Evolutionary conservation across 2,888 invertebrate genomes (phyloP).

Genomic region (Polymixis lichenea): DNA sequence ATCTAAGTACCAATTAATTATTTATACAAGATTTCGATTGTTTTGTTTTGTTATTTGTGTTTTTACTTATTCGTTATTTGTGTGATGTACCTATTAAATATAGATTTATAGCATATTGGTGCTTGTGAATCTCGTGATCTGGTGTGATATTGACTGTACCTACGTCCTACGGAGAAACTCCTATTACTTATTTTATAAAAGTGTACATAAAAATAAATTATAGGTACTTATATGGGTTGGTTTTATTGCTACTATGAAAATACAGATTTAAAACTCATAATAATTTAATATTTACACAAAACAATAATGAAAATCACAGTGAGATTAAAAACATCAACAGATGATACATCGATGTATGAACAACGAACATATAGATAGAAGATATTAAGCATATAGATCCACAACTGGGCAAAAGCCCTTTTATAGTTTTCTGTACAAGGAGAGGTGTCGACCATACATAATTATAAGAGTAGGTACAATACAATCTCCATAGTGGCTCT

Average conservation of each 20-base stretch:
- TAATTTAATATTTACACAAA: conserved; percentile 86
- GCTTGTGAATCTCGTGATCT: conserved; percentile 57
- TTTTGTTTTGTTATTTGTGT: conserved; percentile 54
- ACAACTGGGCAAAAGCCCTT: conserved; percentile 60
- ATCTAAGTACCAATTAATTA: conserved; percentile 23
- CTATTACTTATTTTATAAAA: conserved; percentile 61
- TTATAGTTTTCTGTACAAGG: conserved; percentile 65
- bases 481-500: conserved; percentile 36
- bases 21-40: conserved; percentile 29
- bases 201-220: conserved; percentile 63
- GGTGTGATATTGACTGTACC: conserved; percentile 53
- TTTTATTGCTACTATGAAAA: conserved; percentile 66
- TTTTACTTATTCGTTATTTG: conserved; percentile 13
- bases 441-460: conserved; percentile 60
- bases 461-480: conserved; percentile 45
- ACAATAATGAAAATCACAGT: conserved; percentile 87
- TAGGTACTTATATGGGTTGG: conserved; percentile 33
- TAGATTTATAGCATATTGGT: conserved; percentile 47
- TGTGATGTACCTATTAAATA: conserved; percentile 32
- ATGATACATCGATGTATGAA: conserved; percentile 75
- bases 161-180: conserved; percentile 44
- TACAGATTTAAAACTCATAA: conserved; percentile 76
- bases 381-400: conserved; percentile 64
- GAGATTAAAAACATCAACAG: conserved; percentile 83
- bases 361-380: conserved; percentile 67